Evolutionary conservation across 2,888 invertebrate species (phyloP), one percentile per base, ranked within the genome.

Genomic region (Cephus pygmeus): DNA sequence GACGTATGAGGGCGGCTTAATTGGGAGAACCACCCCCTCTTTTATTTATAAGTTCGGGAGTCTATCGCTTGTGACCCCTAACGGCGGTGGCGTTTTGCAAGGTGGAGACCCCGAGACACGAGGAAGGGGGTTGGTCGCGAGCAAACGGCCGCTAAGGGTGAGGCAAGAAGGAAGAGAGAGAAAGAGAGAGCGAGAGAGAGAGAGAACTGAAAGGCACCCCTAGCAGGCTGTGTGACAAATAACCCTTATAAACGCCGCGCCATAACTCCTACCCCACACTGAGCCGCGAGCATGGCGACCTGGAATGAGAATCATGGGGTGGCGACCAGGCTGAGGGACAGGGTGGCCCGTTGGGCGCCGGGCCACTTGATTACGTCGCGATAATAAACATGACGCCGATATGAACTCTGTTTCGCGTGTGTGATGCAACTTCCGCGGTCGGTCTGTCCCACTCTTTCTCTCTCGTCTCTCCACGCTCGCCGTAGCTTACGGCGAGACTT

Each of bases 1-100:
- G 89, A 90, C 88, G 86, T 89, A 90, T 85, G 88, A 87, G 88
- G 87, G 84, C 85, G 84, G 88, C 88, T 91, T 91, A 91, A 91
- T 91, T 90, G 89, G 88, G 87, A 83, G 86, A 88, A 82, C 81
- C 81, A 82, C 81, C 81, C 83, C 84, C 85, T 85, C 85, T 86
- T 90, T 91, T 91, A 91, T 91, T 91, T 91, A 90, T 89, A 91
- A 91, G 89, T 88, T 88, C 83, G 81, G 84, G 86, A 89, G 89
- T 89, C 88, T 89, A 89, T 91, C 86, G 87, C 74, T 83, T 77
- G 81, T 75, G 75, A 81, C 79, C 80, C 82, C 82, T 34, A 9
- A 33, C 71, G 71, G 71, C 11, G 31, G 34, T 9, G 56, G 56
- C 56, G 56, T 23, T 56, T 56, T 56, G 71, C 71, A 23, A 34